Percentiles rank a stretch among this genome's conserved stretches.
Evolutionary conservation across 2,888 invertebrate genomes (phyloP).

Genomic region (Acrobasis repandana): DNA sequence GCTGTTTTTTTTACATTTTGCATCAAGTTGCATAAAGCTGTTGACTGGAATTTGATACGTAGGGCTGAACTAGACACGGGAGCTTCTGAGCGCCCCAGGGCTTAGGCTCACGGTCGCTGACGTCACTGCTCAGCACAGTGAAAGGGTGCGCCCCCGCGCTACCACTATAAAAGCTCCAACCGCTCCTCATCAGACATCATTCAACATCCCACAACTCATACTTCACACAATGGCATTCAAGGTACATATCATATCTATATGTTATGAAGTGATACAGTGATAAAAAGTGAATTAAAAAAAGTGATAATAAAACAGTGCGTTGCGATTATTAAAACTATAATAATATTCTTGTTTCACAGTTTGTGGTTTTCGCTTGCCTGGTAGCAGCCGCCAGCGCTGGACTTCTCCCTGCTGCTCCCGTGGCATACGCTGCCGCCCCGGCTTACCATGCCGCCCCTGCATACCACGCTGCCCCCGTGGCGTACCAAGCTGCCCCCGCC

Average conservation of each 20-base stretch:
- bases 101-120: slow-evolving; percentile 61
- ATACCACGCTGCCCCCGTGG: slow-evolving; percentile 41
- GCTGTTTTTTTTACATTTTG: too few species aligned
- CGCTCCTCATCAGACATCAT: slow-evolving; percentile 65
- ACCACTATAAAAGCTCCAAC: slow-evolving; percentile 68
- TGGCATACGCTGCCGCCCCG: slow-evolving; percentile 49
- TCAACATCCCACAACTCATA: slow-evolving; percentile 62
- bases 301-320: slow-evolving; percentile 15
- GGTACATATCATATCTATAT: slow-evolving; percentile 48
- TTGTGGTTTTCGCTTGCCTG: slow-evolving; percentile 63
- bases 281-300: slow-evolving; percentile 14
- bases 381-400: slow-evolving; percentile 67
- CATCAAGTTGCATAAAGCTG: background rate
- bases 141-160: slow-evolving; percentile 74
- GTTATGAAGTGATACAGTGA: slow-evolving; percentile 31
- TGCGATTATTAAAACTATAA: slow-evolving; percentile 18
- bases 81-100: slow-evolving; percentile 53
- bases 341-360: slow-evolving; percentile 49
- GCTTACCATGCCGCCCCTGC: slow-evolving; percentile 42
- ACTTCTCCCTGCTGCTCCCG: slow-evolving; percentile 51
- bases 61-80: slow-evolving; percentile 34
- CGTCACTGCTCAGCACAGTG: slow-evolving; percentile 57
- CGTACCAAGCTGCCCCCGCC: slow-evolving; percentile 45
- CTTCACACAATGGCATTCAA: slow-evolving; percentile 75
- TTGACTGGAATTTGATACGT: background rate